Base-by-base conservation (phyloP, 1,140 invertebrate genomes). In the Drosophila guanche region DNA sequence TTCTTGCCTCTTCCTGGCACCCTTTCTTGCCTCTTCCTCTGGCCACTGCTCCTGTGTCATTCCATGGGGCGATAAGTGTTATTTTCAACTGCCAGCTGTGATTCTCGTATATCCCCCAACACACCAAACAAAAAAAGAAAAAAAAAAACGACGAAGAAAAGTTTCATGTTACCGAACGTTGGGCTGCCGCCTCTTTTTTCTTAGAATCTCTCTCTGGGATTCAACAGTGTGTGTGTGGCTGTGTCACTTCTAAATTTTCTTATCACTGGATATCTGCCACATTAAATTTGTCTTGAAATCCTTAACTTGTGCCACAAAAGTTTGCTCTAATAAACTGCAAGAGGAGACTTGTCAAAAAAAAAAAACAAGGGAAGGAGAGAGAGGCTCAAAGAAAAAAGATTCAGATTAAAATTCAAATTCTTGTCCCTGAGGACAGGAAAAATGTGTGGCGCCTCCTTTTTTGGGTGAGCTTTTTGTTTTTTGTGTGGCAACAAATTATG, bases 41-140 rank as follows among this genome's bases (percentile, higher is more conserved):
- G 22, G 62, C 8, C 58, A 23, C 46, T 50, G 47, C 33, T 37
- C 8, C 33, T 63, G 70, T 43, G 47, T 40, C 54, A 29, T 48
- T 56, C 40, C 27, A n/a, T 37, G 33, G 62, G 79, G 69, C 74
- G 79, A 84, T 84, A 84, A 84, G 79, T 84, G 79, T 84, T 84
- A 84, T 84, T 79, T 84, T 84, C 79, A 71, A 76, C 79, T 84
- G 79, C 79, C 76, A 79, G 79, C 76, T 84, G 79, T 84, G 79
- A 84, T 84, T 84, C 80, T 56, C 16, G 16, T 20, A 73, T 61
- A 65, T 65, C 45, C 22, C 51, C 5, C 33, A 20, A 20, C 16
- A 33, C 27, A 5, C 22, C 27, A 20, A 51, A 50, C 16, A 20
- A 51, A 29, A 2, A 16, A 16, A n/a, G 14, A 23, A 27, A 52